These are phyloP conservation scores for Gibbula magus DNA, from an alignment of 2,888 invertebrate species.

Conservation along the genomic window DNA sequence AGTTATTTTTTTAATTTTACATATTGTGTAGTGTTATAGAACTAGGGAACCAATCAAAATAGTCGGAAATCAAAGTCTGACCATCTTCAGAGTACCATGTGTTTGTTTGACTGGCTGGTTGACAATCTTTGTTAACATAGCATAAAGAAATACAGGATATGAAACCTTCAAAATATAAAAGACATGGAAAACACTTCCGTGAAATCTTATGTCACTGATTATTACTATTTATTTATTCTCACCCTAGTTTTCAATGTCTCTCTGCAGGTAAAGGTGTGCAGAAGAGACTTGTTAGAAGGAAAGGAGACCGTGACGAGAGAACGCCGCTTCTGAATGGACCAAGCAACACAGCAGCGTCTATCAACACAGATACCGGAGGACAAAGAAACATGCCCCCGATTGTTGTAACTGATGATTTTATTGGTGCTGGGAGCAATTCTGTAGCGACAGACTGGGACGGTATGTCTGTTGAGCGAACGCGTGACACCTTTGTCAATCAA, in stretches of 20 bases:
- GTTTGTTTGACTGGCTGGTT: too few species aligned
- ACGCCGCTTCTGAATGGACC: constrained; percentile 36
- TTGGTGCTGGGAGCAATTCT: constrained; percentile 31
- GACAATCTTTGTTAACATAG: too few species aligned
- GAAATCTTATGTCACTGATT: too few species aligned
- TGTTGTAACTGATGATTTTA: not conserved
- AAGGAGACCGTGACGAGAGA: constrained; percentile 25
- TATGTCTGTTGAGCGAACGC: constrained; percentile 49
- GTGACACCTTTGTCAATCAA: constrained; percentile 35
- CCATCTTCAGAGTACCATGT: too few species aligned
- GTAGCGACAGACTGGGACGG: constrained; percentile 52
- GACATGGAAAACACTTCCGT: too few species aligned
- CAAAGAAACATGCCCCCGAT: not conserved
- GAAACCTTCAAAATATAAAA: too few species aligned
- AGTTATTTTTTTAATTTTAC: not conserved
- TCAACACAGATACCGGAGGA: not conserved
- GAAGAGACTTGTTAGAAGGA: constrained; percentile 30
- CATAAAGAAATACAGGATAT: too few species aligned
- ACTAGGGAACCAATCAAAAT: too few species aligned
- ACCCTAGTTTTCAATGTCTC: not conserved
- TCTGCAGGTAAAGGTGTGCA: constrained; percentile 34
- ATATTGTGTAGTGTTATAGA: too few species aligned
- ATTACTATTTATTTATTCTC: too few species aligned
- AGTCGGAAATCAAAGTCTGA: too few species aligned
- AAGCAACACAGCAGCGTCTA: not conserved